Evolutionary conservation across 2,797 vertebrate species (phyloP).

Genomic region (Percopsis omiscomaycus): DNA sequence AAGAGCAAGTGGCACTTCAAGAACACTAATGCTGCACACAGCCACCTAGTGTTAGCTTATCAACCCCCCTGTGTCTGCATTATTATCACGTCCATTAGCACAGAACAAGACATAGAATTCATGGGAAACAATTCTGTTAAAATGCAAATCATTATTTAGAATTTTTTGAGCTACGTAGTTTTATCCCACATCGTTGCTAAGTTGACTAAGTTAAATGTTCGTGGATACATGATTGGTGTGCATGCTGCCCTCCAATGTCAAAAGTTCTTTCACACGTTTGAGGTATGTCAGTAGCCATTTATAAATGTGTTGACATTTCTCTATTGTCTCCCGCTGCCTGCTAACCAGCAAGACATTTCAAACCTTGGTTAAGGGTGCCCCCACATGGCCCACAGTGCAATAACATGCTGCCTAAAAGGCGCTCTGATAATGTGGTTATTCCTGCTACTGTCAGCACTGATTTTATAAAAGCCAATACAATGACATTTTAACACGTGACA

Average conservation of each 20-base stretch:
- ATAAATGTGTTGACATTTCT: constrained; percentile 15
- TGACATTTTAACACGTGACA: no score
- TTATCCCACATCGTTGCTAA: no score
- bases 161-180: no score
- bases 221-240: not conserved
- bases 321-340: constrained; percentile 26
- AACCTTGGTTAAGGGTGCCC: constrained; percentile 83
- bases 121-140: not conserved
- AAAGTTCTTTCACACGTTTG: constrained; percentile 24
- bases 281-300: constrained; percentile 10
- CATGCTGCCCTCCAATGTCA: not conserved
- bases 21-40: constrained; percentile 47
- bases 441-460: constrained; percentile 25
- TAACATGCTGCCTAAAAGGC: constrained; percentile 8
- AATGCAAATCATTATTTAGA: not conserved
- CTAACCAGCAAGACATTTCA: constrained; percentile 48
- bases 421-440: constrained; percentile 41
- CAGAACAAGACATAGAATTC: constrained; percentile 13
- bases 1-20: constrained; percentile 44
- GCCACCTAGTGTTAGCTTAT: constrained; percentile 64
- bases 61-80: no score
- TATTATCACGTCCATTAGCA: constrained; percentile 8
- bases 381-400: constrained; percentile 75
- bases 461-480: not conserved
- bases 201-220: constrained; percentile 10